Conservation (phyloP, 2,797 vertebrate species). For the Muscicapa striata region DNA sequence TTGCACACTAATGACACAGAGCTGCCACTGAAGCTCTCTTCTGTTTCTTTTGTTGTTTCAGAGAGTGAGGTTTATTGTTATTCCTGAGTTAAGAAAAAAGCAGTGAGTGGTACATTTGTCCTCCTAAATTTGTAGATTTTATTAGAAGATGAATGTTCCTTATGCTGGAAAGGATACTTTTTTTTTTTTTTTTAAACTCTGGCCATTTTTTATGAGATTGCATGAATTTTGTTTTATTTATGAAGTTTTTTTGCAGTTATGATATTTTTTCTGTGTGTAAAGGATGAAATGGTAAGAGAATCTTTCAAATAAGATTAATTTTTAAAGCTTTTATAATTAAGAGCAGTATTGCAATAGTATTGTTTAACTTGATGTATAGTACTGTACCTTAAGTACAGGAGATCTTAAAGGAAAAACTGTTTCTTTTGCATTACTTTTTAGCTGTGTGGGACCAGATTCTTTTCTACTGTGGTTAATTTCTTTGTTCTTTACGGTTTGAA, state of each 20-base stretch:
- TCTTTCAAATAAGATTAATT: conserved; percentile 61
- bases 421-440: conserved; percentile 67
- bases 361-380: conserved; percentile 35
- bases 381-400: conserved; percentile 43
- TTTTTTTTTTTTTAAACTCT: background rate
- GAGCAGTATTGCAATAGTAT: background rate
- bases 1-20: conserved; percentile 86
- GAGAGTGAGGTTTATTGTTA: conserved; percentile 85
- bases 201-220: conserved; percentile 68
- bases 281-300: conserved; percentile 62
- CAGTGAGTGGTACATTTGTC: conserved; percentile 83
- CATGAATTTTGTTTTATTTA: conserved; percentile 77
- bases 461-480: conserved; percentile 49
- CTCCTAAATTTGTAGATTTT: conserved; percentile 79
- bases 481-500: conserved; percentile 68
- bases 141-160: conserved; percentile 82
- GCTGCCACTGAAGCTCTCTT: conserved; percentile 83
- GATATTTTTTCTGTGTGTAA: conserved; percentile 52
- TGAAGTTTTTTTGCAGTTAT: conserved; percentile 73
- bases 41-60: conserved; percentile 82
- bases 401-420: conserved; percentile 44
- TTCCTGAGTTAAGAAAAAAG: conserved; percentile 88
- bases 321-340: conserved; percentile 68
- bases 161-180: conserved; percentile 69
- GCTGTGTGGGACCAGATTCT: conserved; percentile 40